Evolutionary conservation across 2,113 vertebrate genomes (phyloP), one percentile per base, ranked within the genome.

Genomic region (Zosterops pallidus): DNA sequence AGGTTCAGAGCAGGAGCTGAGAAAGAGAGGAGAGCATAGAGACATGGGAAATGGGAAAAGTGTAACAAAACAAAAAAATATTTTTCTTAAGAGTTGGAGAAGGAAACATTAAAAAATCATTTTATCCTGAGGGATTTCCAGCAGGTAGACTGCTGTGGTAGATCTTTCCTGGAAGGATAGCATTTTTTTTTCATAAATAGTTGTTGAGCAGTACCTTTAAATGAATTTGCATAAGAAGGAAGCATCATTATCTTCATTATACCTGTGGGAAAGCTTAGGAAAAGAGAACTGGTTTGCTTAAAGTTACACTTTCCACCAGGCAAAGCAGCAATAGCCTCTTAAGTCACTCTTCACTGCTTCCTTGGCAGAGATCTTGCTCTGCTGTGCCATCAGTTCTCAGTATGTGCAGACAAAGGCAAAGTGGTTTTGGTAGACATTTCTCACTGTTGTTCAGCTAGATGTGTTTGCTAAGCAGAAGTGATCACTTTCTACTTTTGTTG

Each of bases 231-330:
- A 75, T 92, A 71, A 86, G 53, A 80, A 90, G 52, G 52, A 92
- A 81, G 83, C 60, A 90, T 78, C 69, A 84, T 92, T 96, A 89
- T 91, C 69, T 89, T 95, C 86, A 89, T 92, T 95, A 87, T 85
- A 95, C 84, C 86, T 76, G 37, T 1, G 62, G 94, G 94, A 95
- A 89, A 82, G 65, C 91, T 96, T 78, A 76, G 65, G 60, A 82
- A 78, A 94, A 95, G 52, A 75, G 65, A 94, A 87, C 44, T 64
- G 70, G 64, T 92, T 90, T 92, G 69, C 91, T 76, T 95, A 9
- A 87, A 96, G 74, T 94, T 79, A 84, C 39, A 64, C 65, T 92
- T 89, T 89, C 74, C 67, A 56, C 47, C 64, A 79, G 65, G 41
- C 1, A 0, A 68, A 95, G 47, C 53, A 86, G 65, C 65, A 91